These are phyloP conservation scores for Ptychadena robeensis DNA, from an alignment of 2,797 vertebrate genomes.

Conservation along the genomic window DNA sequence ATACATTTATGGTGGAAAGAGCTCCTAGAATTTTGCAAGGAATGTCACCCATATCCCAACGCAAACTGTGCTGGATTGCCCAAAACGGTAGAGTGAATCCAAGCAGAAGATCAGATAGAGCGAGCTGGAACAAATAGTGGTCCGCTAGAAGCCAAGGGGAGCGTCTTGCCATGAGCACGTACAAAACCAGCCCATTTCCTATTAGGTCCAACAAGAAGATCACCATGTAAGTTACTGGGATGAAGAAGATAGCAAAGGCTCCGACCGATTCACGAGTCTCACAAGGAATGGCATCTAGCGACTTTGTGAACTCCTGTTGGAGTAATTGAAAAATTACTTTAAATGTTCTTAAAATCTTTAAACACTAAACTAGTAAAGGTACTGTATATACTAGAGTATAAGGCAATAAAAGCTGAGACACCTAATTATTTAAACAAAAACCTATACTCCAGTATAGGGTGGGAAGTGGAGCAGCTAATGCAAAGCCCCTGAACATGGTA, in stretches of 20 bases:
- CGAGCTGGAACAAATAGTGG: constrained; percentile 78
- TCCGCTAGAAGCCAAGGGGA: constrained; percentile 68
- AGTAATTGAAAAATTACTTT: not conserved
- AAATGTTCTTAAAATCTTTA: not conserved
- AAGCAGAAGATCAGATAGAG: constrained; percentile 80
- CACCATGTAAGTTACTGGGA: constrained; percentile 73
- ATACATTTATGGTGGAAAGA: constrained; percentile 81
- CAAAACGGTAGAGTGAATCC: constrained; percentile 78
- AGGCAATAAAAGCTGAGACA: no score
- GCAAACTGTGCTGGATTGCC: constrained; percentile 70
- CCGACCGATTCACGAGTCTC: not conserved
- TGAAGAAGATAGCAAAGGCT: constrained; percentile 61
- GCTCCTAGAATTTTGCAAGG: constrained; percentile 79
- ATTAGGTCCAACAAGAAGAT: constrained; percentile 77
- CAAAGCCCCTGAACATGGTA: no score
- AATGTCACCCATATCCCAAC: constrained; percentile 74
- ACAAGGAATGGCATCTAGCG: constrained; percentile 2
- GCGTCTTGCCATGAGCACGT: constrained; percentile 73
- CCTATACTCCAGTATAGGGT: no score
- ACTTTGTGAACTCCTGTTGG: not conserved
- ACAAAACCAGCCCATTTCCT: constrained; percentile 79
- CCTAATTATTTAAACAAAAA: no score
- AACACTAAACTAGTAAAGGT: not conserved
- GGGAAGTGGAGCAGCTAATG: no score
- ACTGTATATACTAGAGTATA: no score